A percentile compares a stretch with the other conserved stretches of the same genome.
These are phyloP conservation scores for Phoxinus dragarum DNA, from an alignment of 2,797 vertebrate genomes.

Conservation along the genomic window DNA sequence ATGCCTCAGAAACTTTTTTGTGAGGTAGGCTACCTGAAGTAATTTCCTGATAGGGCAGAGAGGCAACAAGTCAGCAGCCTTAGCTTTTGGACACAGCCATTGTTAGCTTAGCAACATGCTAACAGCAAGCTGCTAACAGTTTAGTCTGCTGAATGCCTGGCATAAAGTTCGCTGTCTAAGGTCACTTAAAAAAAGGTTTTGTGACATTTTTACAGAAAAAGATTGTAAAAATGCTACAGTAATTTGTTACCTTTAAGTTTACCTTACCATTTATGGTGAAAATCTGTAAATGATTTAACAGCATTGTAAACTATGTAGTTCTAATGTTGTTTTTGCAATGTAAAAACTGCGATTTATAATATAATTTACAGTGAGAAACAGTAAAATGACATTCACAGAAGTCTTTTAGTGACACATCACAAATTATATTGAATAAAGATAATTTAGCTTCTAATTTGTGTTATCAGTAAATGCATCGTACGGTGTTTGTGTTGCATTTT, in stretches of 20 bases:
- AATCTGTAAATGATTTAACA: neutral
- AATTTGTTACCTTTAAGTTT: neutral
- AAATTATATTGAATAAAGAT: neutral
- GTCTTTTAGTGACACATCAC: neutral
- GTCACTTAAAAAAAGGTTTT: too few species aligned
- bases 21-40: neutral
- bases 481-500: neutral
- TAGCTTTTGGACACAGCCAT: neutral
- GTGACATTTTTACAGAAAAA: neutral
- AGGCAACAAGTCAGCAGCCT: neutral
- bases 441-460: neutral
- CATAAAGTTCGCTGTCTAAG: neutral
- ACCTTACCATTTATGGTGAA: neutral
- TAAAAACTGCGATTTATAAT: neutral
- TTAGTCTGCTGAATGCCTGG: neutral
- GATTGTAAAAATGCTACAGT: neutral
- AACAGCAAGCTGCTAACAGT: neutral
- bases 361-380: neutral
- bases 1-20: neutral
- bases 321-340: neutral
- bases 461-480: neutral
- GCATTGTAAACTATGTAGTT: neutral
- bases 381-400: neutral
- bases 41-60: neutral
- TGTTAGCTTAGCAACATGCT: constrained; percentile 30